Conservation (phyloP, 2,113 vertebrate species). For the Thryonomys swinderianus region DNA sequence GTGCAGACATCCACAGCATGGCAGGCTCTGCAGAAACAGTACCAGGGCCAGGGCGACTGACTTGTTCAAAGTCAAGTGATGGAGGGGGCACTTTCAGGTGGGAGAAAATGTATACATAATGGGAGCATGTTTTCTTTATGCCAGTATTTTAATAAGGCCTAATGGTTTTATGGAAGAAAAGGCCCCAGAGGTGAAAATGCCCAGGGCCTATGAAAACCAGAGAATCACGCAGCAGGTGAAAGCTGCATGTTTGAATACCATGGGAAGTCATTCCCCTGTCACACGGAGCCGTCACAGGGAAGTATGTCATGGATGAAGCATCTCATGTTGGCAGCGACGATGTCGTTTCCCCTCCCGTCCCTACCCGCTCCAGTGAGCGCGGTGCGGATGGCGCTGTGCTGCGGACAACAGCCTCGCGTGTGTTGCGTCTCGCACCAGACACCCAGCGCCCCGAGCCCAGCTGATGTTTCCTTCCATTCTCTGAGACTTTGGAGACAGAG, state of each 20-base stretch:
- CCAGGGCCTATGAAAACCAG: not conserved
- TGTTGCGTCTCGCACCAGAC: not conserved
- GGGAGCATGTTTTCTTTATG: not conserved
- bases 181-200: not conserved
- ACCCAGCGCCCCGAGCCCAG: not conserved
- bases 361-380: not conserved
- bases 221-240: not conserved
- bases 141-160: not conserved
- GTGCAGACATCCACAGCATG: not conserved
- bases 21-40: accelerated
- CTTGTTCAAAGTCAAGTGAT: not conserved
- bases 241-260: not conserved
- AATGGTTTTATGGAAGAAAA: not conserved
- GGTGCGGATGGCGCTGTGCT: not conserved
- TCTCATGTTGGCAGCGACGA: not conserved
- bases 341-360: not conserved
- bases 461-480: not conserved
- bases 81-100: not conserved
- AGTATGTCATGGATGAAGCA: too few species aligned
- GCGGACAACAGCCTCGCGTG: not conserved
- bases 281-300: not conserved
- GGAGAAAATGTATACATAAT: not conserved
- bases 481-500: not conserved
- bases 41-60: not conserved
- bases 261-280: not conserved